phyloP scores from a whole-genome alignment of 2,888 invertebrate species.

The Hirtodrosophila duncani region DNA sequence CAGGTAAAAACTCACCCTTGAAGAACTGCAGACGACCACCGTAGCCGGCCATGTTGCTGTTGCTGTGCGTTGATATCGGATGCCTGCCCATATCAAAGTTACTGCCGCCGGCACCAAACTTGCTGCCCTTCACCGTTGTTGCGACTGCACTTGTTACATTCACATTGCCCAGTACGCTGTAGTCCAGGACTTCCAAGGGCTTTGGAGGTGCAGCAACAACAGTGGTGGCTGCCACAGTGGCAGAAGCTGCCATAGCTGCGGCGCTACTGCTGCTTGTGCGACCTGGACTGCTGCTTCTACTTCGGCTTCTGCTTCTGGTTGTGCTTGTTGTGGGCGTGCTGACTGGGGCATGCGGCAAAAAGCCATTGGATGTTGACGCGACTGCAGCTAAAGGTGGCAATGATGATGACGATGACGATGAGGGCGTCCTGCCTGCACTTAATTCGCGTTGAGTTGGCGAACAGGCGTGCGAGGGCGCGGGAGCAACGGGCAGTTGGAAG shows the following conservation, averaged over 20 bases:
- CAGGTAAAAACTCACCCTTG: conserved; percentile 68
- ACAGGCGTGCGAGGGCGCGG: conserved; percentile 29
- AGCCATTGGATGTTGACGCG: conserved; percentile 57
- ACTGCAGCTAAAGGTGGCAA: conserved; percentile 14
- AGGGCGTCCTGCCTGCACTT: conserved; percentile 21
- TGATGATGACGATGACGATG: conserved; percentile 26
- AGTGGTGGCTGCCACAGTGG: conserved; percentile 38
- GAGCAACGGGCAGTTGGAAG: conserved; percentile 60
- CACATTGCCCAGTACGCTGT: conserved; percentile 45
- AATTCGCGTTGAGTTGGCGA: conserved; percentile 14
- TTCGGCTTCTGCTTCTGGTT: conserved; percentile 37
- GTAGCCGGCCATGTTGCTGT: conserved; percentile 50
- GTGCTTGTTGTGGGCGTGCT: conserved; percentile 35
- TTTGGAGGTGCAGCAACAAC: conserved; percentile 45
- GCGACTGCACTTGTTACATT: conserved; percentile 32
- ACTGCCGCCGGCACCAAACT: conserved; percentile 33
- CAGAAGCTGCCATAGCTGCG: conserved; percentile 53
- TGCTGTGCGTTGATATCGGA: conserved; percentile 64
- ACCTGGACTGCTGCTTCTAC: conserved; percentile 13
- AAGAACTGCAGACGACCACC: conserved; percentile 78
- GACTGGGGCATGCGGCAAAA: conserved; percentile 44
- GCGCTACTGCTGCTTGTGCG: not conserved
- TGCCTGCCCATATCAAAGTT: conserved; percentile 71
- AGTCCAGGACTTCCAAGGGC: conserved; percentile 61
- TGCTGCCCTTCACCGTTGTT: conserved; percentile 36